These are phyloP conservation scores for Mugil cephalus DNA, from an alignment of 2,113 vertebrate species.

Conservation along the genomic window DNA sequence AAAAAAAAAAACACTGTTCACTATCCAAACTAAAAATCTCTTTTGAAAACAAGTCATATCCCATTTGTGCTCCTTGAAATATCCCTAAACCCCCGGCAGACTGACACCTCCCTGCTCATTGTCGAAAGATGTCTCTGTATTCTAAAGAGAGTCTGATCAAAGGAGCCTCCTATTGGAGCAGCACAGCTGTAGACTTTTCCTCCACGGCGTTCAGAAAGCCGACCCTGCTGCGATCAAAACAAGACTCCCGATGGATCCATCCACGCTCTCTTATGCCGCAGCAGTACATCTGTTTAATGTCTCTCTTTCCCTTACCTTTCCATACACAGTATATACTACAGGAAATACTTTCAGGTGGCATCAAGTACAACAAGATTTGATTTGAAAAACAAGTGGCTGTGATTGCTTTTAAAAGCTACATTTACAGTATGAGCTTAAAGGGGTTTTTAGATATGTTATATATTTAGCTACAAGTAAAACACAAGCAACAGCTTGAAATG, in stretches of 20 bases:
- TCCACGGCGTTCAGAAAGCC: constrained; percentile 31
- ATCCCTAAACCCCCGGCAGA: constrained; percentile 44
- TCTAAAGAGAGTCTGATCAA: constrained; percentile 62
- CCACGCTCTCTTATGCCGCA: constrained; percentile 28
- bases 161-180: constrained; percentile 42
- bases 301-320: constrained; percentile 1
- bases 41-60: constrained; percentile 56
- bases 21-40: constrained; percentile 38
- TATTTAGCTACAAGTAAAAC: constrained; percentile 18
- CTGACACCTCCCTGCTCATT: constrained; percentile 44
- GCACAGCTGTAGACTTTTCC: constrained; percentile 41
- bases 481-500: neutral
- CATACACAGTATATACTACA: constrained; percentile 27
- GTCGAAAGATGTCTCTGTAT: constrained; percentile 54
- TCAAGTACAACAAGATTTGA: constrained; percentile 17
- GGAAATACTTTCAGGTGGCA: constrained; percentile 35
- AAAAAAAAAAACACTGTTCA: neutral
- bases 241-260: constrained; percentile 38
- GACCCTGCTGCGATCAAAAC: constrained; percentile 62
- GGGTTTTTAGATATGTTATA: constrained; percentile 4
- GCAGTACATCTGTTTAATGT: constrained; percentile 37
- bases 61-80: constrained; percentile 55
- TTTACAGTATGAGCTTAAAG: constrained; percentile 26
- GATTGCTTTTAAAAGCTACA: constrained; percentile 32
- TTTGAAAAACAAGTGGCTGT: constrained; percentile 9